Evolutionary conservation across 1,140 invertebrate genomes (phyloP).

Genomic region (Onthophagus taurus): DNA sequence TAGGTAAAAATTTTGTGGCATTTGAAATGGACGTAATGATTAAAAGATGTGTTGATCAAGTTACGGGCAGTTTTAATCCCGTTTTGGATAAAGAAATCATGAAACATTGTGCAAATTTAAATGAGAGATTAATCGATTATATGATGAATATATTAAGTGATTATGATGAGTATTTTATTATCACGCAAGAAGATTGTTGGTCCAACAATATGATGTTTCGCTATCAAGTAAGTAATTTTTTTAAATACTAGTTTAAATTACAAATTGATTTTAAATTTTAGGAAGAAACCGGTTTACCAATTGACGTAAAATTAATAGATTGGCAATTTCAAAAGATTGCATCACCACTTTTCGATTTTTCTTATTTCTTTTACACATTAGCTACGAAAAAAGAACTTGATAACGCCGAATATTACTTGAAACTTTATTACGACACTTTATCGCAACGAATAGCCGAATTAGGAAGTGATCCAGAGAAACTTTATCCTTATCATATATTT

Average conservation of each 20-base stretch:
- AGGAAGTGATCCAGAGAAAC: conserved; percentile 35
- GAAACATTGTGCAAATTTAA: background rate
- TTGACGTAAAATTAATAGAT: conserved; percentile 42
- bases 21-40: no score
- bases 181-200: conserved; percentile 47
- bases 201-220: conserved; percentile 47
- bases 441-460: conserved; percentile 24
- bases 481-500: conserved; percentile 41
- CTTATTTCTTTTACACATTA: conserved; percentile 44
- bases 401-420: conserved; percentile 39
- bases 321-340: conserved; percentile 44
- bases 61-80: conserved; percentile 2
- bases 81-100: background rate
- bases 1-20: no score
- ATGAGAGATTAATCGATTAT: background rate
- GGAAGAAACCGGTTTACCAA: no score
- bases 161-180: conserved; percentile 24
- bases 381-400: conserved; percentile 40
- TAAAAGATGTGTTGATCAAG: no score
- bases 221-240: conserved; percentile 37
- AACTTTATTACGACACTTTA: conserved; percentile 44
- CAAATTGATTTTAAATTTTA: no score
- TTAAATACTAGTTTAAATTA: no score
- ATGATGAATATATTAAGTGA: background rate
- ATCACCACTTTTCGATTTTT: conserved; percentile 46